Evolutionary conservation across 1,140 invertebrate species (phyloP).

Genomic region (Galleria mellonella): DNA sequence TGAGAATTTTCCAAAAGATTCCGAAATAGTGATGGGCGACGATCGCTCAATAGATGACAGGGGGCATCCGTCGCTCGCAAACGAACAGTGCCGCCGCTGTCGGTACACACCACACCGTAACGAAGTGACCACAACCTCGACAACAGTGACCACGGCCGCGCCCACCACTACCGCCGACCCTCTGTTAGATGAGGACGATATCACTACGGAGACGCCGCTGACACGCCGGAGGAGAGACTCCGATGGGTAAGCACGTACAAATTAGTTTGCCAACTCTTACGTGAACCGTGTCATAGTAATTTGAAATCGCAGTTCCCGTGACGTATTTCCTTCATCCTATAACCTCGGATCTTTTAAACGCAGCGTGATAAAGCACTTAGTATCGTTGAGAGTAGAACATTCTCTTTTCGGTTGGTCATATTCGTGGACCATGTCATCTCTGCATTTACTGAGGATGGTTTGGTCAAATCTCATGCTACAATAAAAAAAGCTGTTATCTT

Average conservation of each 20-base stretch:
- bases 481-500: no score
- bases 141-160: slow-evolving; percentile 18
- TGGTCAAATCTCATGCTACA: no score
- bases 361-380: no score
- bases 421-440: no score
- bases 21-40: slow-evolving; percentile 45
- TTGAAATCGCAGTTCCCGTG: no score
- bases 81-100: slow-evolving; percentile 32
- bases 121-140: slow-evolving; percentile 11
- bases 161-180: slow-evolving; percentile 13
- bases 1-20: slow-evolving; percentile 40
- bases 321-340: no score
- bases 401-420: no score
- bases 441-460: no score
- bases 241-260: slow-evolving; percentile 5
- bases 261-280: no score
- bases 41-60: slow-evolving; percentile 25
- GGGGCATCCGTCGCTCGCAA: slow-evolving; percentile 21
- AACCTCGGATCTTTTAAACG: no score
- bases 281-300: no score
- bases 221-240: slow-evolving; percentile 23
- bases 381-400: no score
- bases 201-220: slow-evolving; percentile 19
- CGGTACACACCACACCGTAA: slow-evolving; percentile 18
- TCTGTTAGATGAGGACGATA: slow-evolving; percentile 26